Evolutionary conservation across 2,888 invertebrate species (phyloP).

Genomic region (Ochropacha duplaris): DNA sequence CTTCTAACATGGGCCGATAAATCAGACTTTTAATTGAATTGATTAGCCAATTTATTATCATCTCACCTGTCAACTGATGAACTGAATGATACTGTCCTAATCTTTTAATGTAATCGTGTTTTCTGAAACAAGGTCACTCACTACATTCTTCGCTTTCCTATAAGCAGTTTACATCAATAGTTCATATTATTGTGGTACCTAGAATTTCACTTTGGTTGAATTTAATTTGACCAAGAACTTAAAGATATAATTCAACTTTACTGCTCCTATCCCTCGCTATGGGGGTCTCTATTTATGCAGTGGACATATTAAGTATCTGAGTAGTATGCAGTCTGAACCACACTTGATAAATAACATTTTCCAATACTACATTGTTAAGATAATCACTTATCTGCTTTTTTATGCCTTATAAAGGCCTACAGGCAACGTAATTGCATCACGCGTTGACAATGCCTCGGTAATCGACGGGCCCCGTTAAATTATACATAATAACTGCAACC

Average conservation of each 20-base stretch:
- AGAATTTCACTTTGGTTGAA: background rate
- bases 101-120: background rate
- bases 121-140: background rate
- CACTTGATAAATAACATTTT: background rate
- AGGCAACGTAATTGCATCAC: slow-evolving; percentile 39
- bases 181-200: no score
- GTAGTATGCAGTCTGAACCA: background rate
- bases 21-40: background rate
- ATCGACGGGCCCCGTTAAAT: slow-evolving; percentile 47
- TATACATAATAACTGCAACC: slow-evolving; percentile 55
- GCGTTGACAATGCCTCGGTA: slow-evolving; percentile 49
- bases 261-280: no score
- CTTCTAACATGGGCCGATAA: background rate
- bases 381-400: background rate
- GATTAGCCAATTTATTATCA: background rate
- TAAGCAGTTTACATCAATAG: background rate
- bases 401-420: background rate
- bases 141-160: background rate
- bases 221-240: background rate
- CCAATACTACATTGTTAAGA: background rate
- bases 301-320: background rate
- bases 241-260: no score
- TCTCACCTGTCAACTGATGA: background rate
- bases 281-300: no score
- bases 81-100: background rate